Conservation (phyloP, 2,113 vertebrate genomes). For the Nothocercus nigrocapillus region DNA sequence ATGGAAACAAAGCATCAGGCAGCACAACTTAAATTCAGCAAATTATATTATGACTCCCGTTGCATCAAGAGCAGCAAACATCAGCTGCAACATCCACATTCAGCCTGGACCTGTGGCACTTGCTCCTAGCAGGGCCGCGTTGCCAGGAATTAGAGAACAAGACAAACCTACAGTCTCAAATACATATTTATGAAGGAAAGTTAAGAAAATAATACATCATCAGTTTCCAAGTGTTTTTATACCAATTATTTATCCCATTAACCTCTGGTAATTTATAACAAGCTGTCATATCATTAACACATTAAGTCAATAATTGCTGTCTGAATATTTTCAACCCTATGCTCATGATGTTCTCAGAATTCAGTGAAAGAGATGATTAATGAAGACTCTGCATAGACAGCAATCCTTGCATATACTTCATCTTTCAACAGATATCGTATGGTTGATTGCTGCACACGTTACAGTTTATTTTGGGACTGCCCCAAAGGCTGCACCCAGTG, state of each 20-base stretch:
- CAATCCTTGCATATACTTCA: background rate
- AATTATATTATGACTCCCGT: background rate
- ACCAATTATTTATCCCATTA: slow-evolving; percentile 65
- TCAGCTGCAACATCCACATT: background rate
- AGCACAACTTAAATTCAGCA: background rate
- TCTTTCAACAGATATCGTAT: background rate
- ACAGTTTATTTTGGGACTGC: background rate
- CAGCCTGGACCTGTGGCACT: no score
- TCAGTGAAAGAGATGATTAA: slow-evolving; percentile 29
- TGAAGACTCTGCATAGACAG: background rate
- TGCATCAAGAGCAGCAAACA: background rate
- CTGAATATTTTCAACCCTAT: slow-evolving; percentile 21
- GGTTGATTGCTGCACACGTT: background rate
- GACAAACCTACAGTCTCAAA: background rate
- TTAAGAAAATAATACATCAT: slow-evolving; percentile 46
- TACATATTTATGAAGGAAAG: slow-evolving; percentile 50
- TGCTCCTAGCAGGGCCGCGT: background rate
- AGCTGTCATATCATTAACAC: slow-evolving; percentile 59
- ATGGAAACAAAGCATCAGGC: background rate
- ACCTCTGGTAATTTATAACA: slow-evolving; percentile 61
- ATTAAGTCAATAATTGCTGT: slow-evolving; percentile 64
- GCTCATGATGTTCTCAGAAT: background rate
- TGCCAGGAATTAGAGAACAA: background rate
- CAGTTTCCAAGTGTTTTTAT: slow-evolving; percentile 33
- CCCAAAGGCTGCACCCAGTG: background rate